Conservation (phyloP, 1,140 invertebrate genomes). For the Babylonia areolata region DNA sequence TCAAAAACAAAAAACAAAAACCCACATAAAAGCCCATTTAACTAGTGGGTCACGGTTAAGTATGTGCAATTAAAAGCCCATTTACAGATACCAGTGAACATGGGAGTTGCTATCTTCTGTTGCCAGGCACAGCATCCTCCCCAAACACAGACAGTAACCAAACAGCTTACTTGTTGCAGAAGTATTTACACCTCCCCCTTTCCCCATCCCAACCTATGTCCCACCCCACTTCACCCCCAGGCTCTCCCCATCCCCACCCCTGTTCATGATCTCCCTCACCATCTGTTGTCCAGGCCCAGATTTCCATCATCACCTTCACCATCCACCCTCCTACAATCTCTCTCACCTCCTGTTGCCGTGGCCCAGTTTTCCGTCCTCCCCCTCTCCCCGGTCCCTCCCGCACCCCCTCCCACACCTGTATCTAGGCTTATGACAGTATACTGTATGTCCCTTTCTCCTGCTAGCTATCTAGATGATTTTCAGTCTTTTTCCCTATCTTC, state of each 20-base stretch:
- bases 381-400: conserved; percentile 83
- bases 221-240: background rate
- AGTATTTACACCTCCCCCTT: too few relatives aligned
- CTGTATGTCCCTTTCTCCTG: conserved; percentile 90
- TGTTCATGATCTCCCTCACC: conserved; percentile 76
- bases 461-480: too few relatives aligned
- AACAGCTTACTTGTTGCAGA: too few relatives aligned
- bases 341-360: conserved; percentile 90
- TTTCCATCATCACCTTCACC: conserved; percentile 96
- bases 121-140: conserved; percentile 80
- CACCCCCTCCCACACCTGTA: conserved; percentile 89
- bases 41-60: too few relatives aligned
- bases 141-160: conserved; percentile 95
- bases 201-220: background rate
- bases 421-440: conserved; percentile 88
- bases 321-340: conserved; percentile 80
- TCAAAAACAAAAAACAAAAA: too few relatives aligned
- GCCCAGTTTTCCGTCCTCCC: conserved; percentile 96
- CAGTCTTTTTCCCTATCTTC: too few relatives aligned
- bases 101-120: conserved; percentile 87
- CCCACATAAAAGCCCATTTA: too few relatives aligned
- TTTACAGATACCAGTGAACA: too few relatives aligned
- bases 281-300: conserved; percentile 92
- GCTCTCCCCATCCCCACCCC: background rate
- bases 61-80: too few relatives aligned